phyloP scores from a whole-genome alignment of 2,113 vertebrate genomes.

The Myiopsitta monachus region DNA sequence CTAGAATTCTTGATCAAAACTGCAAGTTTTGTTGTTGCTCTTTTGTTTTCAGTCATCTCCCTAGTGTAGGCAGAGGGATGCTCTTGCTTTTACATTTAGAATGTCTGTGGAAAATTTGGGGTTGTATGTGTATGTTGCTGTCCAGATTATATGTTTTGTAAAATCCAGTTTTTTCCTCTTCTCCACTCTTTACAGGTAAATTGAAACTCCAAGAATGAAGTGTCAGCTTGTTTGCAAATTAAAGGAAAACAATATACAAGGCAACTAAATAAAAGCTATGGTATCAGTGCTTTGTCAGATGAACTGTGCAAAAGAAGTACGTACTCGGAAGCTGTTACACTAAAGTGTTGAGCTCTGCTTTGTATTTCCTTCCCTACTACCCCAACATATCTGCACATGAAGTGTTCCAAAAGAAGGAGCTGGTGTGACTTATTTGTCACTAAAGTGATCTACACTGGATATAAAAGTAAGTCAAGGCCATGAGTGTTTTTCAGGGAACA shows the following conservation, averaged over 20 bases:
- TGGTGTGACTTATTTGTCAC: neutral
- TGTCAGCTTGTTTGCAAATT: neutral
- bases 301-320: neutral
- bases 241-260: neutral
- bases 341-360: neutral
- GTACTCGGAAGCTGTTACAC: neutral
- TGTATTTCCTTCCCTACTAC: neutral
- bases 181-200: constrained; percentile 8
- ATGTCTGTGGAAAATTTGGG: neutral
- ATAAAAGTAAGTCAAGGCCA: neutral
- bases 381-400: neutral
- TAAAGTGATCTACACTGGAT: neutral
- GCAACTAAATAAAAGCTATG: neutral
- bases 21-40: neutral
- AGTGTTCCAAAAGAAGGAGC: neutral
- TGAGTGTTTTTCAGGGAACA: neutral
- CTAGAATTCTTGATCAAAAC: neutral
- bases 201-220: neutral
- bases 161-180: neutral
- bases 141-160: neutral
- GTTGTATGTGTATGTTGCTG: neutral
- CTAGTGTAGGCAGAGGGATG: neutral
- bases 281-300: neutral
- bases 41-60: neutral
- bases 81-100: neutral